These are phyloP conservation scores for Hymenopus coronatus DNA, from an alignment of 2,888 invertebrate species.

Conservation along the genomic window DNA sequence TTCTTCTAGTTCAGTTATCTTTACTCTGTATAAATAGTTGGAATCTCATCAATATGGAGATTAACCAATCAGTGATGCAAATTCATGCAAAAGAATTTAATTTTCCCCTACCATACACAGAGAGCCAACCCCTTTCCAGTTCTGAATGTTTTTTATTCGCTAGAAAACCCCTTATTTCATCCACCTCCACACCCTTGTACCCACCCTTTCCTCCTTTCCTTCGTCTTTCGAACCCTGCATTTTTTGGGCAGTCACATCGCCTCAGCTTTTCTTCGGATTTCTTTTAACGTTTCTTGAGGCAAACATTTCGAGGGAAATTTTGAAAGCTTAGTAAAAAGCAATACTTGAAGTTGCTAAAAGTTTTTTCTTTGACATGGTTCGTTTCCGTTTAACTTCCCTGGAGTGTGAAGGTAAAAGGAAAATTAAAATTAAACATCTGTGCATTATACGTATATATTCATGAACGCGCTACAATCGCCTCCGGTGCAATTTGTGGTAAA, in stretches of 20 bases:
- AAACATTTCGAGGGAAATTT: not conserved
- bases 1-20: conserved; percentile 11
- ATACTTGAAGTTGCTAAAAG: not conserved
- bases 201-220: not conserved
- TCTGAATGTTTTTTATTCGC: conserved; percentile 17
- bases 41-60: conserved; percentile 41
- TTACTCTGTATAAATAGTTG: conserved; percentile 20
- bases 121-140: conserved; percentile 20
- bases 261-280: not conserved
- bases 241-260: not conserved
- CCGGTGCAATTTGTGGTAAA: too few species aligned
- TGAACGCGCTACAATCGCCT: not conserved
- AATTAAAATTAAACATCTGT: not conserved
- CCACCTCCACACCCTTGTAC: not conserved
- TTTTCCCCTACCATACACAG: conserved; percentile 34
- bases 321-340: not conserved
- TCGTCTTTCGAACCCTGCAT: not conserved
- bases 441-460: not conserved
- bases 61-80: conserved; percentile 42
- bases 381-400: not conserved
- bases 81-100: conserved; percentile 43
- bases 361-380: not conserved
- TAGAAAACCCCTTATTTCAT: not conserved
- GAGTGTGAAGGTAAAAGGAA: not conserved
- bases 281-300: not conserved